These are phyloP conservation scores for Hydrotaea cyrtoneurina DNA, from an alignment of 2,888 invertebrate species.

Conservation along the genomic window DNA sequence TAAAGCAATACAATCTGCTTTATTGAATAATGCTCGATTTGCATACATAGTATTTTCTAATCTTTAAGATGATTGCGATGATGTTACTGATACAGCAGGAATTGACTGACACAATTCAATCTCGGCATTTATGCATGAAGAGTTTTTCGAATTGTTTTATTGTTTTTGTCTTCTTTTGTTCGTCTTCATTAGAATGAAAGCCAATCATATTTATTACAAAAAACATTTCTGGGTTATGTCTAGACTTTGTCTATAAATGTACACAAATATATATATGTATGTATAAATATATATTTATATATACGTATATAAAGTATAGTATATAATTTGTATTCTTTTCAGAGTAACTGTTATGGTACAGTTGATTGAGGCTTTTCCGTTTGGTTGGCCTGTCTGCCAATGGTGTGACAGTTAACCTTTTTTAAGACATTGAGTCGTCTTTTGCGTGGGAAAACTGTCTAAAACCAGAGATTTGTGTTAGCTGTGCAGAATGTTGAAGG, in stretches of 20 bases:
- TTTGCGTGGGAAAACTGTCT: slow-evolving; percentile 7
- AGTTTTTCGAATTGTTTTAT: too few relatives aligned
- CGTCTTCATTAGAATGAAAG: neutral
- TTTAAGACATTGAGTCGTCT: neutral
- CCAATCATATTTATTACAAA: neutral
- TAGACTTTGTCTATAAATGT: slow-evolving; percentile 6
- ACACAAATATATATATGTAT: neutral
- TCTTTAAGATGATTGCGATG: neutral
- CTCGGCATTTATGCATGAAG: too few relatives aligned
- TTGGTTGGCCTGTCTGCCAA: neutral
- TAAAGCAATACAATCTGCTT: neutral
- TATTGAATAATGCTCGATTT: neutral
- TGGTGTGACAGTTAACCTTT: neutral
- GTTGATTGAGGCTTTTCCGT: neutral
- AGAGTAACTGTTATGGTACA: neutral
- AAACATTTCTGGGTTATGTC: neutral
- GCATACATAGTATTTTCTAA: neutral
- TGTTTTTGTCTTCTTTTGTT: neutral
- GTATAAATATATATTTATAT: neutral
- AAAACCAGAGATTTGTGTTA: neutral
- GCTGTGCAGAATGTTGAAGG: neutral
- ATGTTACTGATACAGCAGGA: neutral
- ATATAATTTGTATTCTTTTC: neutral
- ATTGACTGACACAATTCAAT: too few relatives aligned
- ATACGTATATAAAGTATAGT: neutral